Percentiles rank a stretch among this genome's conserved stretches.
phyloP scores from a whole-genome alignment of 1,140 invertebrate genomes.

The Cyrtorhinus lividipennis region DNA sequence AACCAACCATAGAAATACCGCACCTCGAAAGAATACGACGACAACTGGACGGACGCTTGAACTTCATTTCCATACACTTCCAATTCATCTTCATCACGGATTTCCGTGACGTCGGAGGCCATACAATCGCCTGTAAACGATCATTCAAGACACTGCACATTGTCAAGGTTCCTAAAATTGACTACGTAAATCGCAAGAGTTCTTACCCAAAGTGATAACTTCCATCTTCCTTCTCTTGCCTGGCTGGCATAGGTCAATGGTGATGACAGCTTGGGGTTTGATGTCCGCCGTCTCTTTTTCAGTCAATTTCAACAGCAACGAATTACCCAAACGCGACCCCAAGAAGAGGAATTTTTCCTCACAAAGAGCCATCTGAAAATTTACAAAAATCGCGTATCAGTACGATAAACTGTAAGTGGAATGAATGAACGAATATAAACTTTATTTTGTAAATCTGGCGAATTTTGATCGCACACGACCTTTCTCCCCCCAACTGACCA shows the following conservation, averaged over 20 bases:
- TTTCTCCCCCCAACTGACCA: too few species aligned
- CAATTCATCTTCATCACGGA: constrained; percentile 67
- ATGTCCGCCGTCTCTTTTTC: constrained; percentile 49
- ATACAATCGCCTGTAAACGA: constrained; percentile 42
- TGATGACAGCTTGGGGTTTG: constrained; percentile 6
- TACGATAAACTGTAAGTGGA: too few species aligned
- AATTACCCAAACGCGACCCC: constrained; percentile 94
- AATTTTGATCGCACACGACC: too few species aligned
- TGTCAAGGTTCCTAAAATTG: not conserved
- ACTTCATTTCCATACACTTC: constrained; percentile 85
- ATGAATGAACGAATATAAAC: too few species aligned
- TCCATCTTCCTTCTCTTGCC: constrained; percentile 41
- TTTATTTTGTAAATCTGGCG: too few species aligned
- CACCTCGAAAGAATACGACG: constrained; percentile 79
- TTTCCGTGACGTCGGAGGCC: constrained; percentile 65
- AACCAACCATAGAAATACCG: not conserved
- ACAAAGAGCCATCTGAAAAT: constrained; percentile 68
- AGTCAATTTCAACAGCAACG: constrained; percentile 77
- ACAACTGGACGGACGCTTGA: constrained; percentile 62
- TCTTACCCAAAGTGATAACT: constrained; percentile 28
- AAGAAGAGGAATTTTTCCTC: constrained; percentile 91
- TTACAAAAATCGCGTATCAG: too few species aligned
- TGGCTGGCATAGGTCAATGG: constrained; percentile 18
- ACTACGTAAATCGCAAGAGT: not conserved
- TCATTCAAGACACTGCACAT: not conserved